phyloP scores from a whole-genome alignment of 2,113 vertebrate genomes.

The Chelonoidis abingdonii region DNA sequence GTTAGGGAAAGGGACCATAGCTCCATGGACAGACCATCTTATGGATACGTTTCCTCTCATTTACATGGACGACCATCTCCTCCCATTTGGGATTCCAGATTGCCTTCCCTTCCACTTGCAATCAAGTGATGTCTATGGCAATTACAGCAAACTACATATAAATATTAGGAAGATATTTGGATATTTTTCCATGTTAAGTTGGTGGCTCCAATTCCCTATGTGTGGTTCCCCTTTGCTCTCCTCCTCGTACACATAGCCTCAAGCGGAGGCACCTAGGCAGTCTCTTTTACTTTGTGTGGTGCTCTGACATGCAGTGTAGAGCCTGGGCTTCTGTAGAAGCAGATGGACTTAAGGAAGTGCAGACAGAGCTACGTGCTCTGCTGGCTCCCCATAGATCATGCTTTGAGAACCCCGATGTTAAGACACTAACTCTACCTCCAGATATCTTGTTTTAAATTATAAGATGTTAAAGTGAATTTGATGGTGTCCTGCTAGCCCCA shows the following conservation, averaged over 20 bases:
- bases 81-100: not conserved
- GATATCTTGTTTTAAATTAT: not conserved
- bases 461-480: not conserved
- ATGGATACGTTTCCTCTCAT: not conserved
- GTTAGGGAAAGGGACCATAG: not conserved
- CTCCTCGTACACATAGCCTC: not conserved
- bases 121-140: not conserved
- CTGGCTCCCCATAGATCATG: not conserved
- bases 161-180: not conserved
- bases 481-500: not conserved
- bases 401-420: not conserved
- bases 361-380: not conserved
- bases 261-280: not conserved
- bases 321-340: not conserved
- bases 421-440: not conserved
- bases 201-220: not conserved
- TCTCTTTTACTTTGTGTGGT: not conserved
- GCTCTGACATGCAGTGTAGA: not conserved
- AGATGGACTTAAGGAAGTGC: accelerated
- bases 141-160: not conserved
- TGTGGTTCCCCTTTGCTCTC: not conserved
- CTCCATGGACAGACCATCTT: not conserved
- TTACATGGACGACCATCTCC: not conserved
- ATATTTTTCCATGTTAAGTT: accelerated
- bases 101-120: not conserved